Base-by-base conservation (phyloP, 2,888 invertebrate species). In the Lysandra bellargus region DNA sequence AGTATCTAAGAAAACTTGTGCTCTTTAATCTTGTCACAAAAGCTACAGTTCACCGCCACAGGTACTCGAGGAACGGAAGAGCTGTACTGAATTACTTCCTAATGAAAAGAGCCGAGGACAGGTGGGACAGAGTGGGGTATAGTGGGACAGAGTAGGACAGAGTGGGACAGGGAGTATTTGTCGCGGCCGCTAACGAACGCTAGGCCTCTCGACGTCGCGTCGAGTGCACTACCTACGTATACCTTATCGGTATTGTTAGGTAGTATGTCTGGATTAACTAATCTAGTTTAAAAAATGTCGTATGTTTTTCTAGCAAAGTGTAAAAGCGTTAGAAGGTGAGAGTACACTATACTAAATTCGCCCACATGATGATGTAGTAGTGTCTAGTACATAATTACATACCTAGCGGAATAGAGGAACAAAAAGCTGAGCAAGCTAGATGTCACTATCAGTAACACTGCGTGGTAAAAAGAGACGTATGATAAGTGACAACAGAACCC, bases 1-100 rank as follows among this genome's bases (percentile, higher is more conserved):
- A 84, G 82, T 81, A 85, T 83, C 88, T 89, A 90, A 93, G 93
- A 91, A 92, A 92, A 87, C 90, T 88, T 89, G 91, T 89, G 37
- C 92, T 90, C 92, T 94, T 94, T 93, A 94, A 94, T 94, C 92
- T 93, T 89, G 92, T 91, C 92, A 94, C 94, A 94, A 94, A 94
- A 93, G 93, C 93, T 89, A 91, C 92, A 93, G 92, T 90, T 94
- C 93, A 92, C 91, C 90, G 88, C 88, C 87, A 90, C 88, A 89
- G 93, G 92, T 87, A 90, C 93, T 89, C 92, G 87, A 93, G 92
- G 92, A 93, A 94, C 93, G 94, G 92, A 92, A 92, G 92, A 90
- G 91, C 90, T 91, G 90, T 88, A 90, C 93, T 89, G 92, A 93
- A 94, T 94, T 94, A 94, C 93, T 94, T 93, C 93, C 93, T 94